Evolutionary conservation across 2,797 vertebrate genomes (phyloP), one percentile per base, ranked within the genome.

Genomic region (Enteromius paludinosus): DNA sequence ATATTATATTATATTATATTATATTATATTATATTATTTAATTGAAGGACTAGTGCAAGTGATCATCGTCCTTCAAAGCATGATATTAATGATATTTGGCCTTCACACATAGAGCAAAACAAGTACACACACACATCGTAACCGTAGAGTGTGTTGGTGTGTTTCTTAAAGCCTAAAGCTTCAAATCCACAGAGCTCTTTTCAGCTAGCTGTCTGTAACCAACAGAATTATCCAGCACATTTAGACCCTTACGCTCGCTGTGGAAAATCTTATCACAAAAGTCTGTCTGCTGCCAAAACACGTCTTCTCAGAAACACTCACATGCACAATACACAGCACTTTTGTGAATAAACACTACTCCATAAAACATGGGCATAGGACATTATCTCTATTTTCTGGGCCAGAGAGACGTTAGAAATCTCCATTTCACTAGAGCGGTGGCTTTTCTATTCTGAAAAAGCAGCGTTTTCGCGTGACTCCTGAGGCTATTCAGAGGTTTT

Each of bases 301-400:
- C 56, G 73, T 65, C 59, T 72, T 12, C 54, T 69, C 11, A 2
- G 14, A 62, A 74, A 88, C 84, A 86, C 77, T 79, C 33, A 77
- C 80, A 77, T 17, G 82, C 81, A 86, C 73, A 30, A 20, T 81
- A 78, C 17, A 73, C 65, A 84, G 41, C 18, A 70, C 8, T 54
- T 79, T 79, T 5, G 12, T 25, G 43, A 62, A 71, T 15, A 70
- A 56, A 59, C 45, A n/a, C 8, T 0, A 38, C 30, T 56, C 12
- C 65, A 79, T 52, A 54, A 81, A 65, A 52, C 30, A 73, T 64
- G 68, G 17, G 5, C 18, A 49, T 25, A 64, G 38, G 52, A 25
- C 30, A 47, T 62, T 72, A 72, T 70, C 66, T 79, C 35, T 12
- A n/a, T 35, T 65, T 73, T 23, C 79, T 73, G 30, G 5, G 43